Conservation (phyloP, 2,888 invertebrate genomes). For the Synergus laeviventris region DNA sequence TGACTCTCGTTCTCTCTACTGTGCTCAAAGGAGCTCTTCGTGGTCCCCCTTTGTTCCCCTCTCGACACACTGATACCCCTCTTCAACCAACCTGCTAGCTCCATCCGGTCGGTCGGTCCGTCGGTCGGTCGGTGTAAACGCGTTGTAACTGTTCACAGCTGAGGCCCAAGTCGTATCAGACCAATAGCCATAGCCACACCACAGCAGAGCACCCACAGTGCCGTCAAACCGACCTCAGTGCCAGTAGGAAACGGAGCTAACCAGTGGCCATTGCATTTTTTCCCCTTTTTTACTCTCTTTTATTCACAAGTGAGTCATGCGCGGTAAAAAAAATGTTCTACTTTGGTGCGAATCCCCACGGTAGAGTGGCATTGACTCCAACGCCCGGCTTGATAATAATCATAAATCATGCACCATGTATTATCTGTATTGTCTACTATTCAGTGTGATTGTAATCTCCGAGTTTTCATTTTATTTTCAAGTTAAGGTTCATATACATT, state of each 20-base stretch:
- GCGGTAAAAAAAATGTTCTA: conserved; percentile 20
- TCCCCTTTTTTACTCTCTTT: conserved; percentile 1
- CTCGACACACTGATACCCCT: conserved; percentile 21
- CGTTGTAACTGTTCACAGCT: conserved; percentile 13
- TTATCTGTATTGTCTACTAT: not conserved
- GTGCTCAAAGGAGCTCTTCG: conserved; percentile 18
- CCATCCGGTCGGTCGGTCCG: conserved; percentile 40
- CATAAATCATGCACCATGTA: not conserved
- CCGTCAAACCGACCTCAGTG: conserved; percentile 18
- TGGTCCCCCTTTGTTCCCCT: conserved; percentile 24
- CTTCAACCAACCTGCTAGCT: conserved; percentile 18
- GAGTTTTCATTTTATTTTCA: not conserved
- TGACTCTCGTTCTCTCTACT: not conserved
- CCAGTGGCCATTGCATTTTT: conserved; percentile 28
- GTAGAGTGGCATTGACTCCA: conserved; percentile 5
- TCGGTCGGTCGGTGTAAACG: conserved; percentile 38
- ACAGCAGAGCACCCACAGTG: too few species aligned
- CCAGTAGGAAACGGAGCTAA: conserved; percentile 30
- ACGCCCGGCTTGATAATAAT: not conserved
- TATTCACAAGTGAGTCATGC: conserved; percentile 34
- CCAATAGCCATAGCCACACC: not conserved
- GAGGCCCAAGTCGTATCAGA: not conserved
- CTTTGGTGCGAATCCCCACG: conserved; percentile 32
- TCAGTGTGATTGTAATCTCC: not conserved
- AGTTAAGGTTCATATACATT: not conserved